phyloP scores from a whole-genome alignment of 2,888 invertebrate species.

The Theodoxus fluviatilis region DNA sequence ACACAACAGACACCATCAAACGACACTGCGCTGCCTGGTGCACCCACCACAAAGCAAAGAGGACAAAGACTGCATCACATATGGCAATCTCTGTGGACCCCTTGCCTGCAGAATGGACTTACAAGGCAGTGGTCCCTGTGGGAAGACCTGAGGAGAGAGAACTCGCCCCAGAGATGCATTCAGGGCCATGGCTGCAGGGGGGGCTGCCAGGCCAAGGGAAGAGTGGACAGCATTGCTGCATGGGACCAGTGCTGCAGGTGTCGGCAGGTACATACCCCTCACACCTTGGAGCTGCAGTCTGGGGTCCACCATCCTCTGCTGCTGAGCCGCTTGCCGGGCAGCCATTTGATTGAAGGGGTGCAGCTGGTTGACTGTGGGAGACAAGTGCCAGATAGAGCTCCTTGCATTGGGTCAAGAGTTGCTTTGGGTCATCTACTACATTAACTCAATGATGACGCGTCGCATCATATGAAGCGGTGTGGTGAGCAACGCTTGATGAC shows the following conservation, averaged over 20 bases:
- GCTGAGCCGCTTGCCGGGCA: constrained; percentile 37
- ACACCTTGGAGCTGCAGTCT: constrained; percentile 43
- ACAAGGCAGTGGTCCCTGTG: constrained; percentile 32
- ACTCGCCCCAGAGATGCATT: constrained; percentile 36
- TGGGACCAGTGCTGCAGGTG: constrained; percentile 30
- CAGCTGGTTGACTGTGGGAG: constrained; percentile 38
- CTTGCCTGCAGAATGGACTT: constrained; percentile 12
- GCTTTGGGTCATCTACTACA: too few species aligned
- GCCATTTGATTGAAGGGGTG: constrained; percentile 37
- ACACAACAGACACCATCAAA: too few species aligned
- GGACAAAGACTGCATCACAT: too few species aligned
- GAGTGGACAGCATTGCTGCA: constrained; percentile 32
- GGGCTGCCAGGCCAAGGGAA: constrained; percentile 19
- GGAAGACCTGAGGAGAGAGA: constrained; percentile 40
- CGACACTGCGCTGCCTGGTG: too few species aligned
- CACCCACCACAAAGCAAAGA: too few species aligned
- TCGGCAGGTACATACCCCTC: constrained; percentile 34
- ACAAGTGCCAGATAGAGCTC: too few species aligned
- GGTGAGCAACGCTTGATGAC: too few species aligned
- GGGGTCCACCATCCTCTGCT: constrained; percentile 49
- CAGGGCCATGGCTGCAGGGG: constrained; percentile 28
- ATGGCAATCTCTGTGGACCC: too few species aligned
- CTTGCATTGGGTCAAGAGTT: too few species aligned
- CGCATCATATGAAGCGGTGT: too few species aligned
- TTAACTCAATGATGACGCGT: too few species aligned